These are phyloP conservation scores for Margarornis squamiger DNA, from an alignment of 2,797 vertebrate species.

Conservation along the genomic window DNA sequence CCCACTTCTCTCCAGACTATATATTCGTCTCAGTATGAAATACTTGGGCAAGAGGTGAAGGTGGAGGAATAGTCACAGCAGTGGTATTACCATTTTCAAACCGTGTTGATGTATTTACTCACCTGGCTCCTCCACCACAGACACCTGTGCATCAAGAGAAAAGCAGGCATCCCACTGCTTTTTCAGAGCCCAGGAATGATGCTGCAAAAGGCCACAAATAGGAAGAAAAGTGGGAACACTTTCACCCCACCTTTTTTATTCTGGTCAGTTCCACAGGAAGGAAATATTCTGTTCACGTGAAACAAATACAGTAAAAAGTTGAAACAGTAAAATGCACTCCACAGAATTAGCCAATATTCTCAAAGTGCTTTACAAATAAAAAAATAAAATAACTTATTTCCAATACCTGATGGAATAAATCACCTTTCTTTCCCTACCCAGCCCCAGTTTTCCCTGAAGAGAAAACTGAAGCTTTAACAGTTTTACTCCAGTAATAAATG, in stretches of 20 bases:
- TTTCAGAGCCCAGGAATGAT: not conserved
- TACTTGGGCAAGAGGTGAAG: not conserved
- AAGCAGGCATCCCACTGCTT: not conserved
- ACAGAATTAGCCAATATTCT: not conserved
- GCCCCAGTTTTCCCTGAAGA: not conserved
- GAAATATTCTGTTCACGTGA: not conserved
- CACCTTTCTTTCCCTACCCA: not conserved
- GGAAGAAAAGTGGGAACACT: not conserved
- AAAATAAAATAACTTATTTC: not conserved
- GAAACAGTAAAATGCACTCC: not conserved
- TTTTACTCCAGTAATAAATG: not conserved
- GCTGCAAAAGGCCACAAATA: not conserved
- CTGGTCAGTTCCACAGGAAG: not conserved
- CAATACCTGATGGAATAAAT: not conserved
- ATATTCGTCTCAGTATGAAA: not conserved
- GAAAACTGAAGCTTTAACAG: not conserved
- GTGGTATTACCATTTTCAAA: not conserved
- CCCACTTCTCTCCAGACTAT: not conserved
- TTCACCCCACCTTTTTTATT: not conserved
- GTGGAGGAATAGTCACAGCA: not conserved
- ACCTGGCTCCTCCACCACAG: not conserved
- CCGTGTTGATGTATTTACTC: fast-evolving
- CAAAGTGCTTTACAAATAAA: not conserved
- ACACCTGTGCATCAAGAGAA: not conserved
- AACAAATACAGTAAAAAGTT: not conserved